Percentiles rank a stretch among this genome's conserved stretches.
phyloP scores from a whole-genome alignment of 2,113 vertebrate genomes.

The Syrrhaptes paradoxus region DNA sequence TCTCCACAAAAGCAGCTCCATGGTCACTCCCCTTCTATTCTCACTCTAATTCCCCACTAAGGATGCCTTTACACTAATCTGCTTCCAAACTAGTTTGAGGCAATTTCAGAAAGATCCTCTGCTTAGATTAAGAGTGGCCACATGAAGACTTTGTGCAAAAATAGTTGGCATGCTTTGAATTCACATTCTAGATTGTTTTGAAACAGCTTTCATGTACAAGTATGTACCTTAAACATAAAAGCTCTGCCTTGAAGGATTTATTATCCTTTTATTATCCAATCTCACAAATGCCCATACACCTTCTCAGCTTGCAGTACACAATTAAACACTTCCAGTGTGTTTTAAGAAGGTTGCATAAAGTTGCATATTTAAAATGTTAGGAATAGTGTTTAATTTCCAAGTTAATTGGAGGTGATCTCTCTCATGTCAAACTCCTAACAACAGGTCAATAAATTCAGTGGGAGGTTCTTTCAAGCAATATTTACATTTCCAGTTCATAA shows the following conservation, averaged over 20 bases:
- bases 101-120: not conserved
- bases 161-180: not conserved
- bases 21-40: not conserved
- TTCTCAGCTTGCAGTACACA: not conserved
- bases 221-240: not conserved
- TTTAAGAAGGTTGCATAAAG: not conserved
- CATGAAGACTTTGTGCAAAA: not conserved
- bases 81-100: not conserved
- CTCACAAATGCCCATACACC: not conserved
- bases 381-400: conserved; percentile 11
- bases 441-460: conserved; percentile 33
- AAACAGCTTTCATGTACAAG: not conserved
- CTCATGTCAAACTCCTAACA: not conserved
- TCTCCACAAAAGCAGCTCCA: not conserved
- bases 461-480: conserved; percentile 16
- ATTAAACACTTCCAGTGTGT: not conserved
- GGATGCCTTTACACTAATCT: not conserved
- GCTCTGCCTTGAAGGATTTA: not conserved
- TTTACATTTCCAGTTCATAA: conserved; percentile 24
- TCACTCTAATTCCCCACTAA: not conserved
- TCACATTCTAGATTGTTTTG: not conserved
- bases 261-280: not conserved
- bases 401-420: conserved; percentile 25
- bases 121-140: not conserved
- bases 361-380: not conserved